Base-by-base conservation (phyloP, 2,113 vertebrate species). In the Limnothrissa miodon region DNA sequence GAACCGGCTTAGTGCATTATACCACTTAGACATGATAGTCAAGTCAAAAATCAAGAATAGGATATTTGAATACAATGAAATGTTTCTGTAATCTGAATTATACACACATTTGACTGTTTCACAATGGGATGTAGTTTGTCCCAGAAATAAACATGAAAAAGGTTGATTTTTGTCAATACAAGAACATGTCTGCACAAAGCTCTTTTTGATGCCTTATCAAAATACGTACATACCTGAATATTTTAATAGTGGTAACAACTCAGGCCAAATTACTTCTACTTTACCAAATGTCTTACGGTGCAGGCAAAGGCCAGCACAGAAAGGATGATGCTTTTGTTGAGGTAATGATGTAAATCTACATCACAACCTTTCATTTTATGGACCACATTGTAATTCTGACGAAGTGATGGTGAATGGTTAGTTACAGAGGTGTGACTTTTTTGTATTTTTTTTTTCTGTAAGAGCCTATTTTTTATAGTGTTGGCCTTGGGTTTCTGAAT, bases 401-500 rank as follows among this genome's bases (percentile, higher is more conserved):
- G 13, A 11, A 74, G 10, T 74, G 13, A 74, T 70, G 5, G 66
- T 13, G 2, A 74, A 36, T 29, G 29, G 25, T 74, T 74, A 33
- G 51, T 17, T 29, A 62, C n/a, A 25, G 59, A 29, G 59, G 7
- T 62, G 86, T 80, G 85, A 83, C 90, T 87, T 87, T 82, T 33
- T 81, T 89, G 29, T 74, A 33, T 74, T 15, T 36, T 70, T 70
- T 36, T 36, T 17, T 17, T 19, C 81, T 86, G 87, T 81, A 89
- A 88, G 82, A 86, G 83, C 21, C 82, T 84, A 85, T 89, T 90
- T 74, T 92, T 53, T 90, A 92, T 88, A 88, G 85, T 91, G 89
- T 74, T 74, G 29, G 66, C 66, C 33, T 88, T 87, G 81, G 90
- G 86, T 82, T 74, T 89, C 78, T 87, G 79, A 85, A 86, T 87